Evolutionary conservation across 2,113 vertebrate species (phyloP).

Genomic region (Ceyx margarethae): DNA sequence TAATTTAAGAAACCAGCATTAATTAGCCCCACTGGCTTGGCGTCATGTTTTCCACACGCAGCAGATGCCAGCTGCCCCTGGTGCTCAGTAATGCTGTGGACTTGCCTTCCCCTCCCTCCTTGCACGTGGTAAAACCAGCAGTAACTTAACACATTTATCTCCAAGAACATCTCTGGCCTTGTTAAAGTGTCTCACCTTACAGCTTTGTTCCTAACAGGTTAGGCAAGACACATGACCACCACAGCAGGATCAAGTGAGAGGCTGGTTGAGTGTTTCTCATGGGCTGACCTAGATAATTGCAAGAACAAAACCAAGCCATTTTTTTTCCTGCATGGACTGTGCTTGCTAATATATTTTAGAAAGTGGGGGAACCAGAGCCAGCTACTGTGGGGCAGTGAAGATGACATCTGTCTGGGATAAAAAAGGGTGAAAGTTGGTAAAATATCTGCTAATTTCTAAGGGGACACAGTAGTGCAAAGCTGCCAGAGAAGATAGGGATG

Average conservation of each 20-base stretch:
- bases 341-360: not conserved
- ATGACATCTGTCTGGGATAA: not conserved
- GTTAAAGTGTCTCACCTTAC: not conserved
- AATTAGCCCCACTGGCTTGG: conserved; percentile 34
- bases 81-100: not conserved
- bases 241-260: not conserved
- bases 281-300: not conserved
- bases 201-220: not conserved
- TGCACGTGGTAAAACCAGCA: conserved; percentile 14
- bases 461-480: not conserved
- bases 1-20: conserved; percentile 72
- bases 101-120: not conserved
- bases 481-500: not conserved
- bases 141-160: not conserved
- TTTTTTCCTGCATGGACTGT: not conserved
- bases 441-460: not conserved
- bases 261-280: not conserved
- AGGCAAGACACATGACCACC: not conserved
- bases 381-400: not conserved
- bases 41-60: conserved; percentile 13
- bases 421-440: not conserved
- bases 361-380: not conserved
- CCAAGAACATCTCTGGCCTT: not conserved
- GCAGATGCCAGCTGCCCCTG: conserved; percentile 9
- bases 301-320: not conserved